Conservation (phyloP, 2,888 invertebrate species). For the Aproaerema taeniolella region DNA sequence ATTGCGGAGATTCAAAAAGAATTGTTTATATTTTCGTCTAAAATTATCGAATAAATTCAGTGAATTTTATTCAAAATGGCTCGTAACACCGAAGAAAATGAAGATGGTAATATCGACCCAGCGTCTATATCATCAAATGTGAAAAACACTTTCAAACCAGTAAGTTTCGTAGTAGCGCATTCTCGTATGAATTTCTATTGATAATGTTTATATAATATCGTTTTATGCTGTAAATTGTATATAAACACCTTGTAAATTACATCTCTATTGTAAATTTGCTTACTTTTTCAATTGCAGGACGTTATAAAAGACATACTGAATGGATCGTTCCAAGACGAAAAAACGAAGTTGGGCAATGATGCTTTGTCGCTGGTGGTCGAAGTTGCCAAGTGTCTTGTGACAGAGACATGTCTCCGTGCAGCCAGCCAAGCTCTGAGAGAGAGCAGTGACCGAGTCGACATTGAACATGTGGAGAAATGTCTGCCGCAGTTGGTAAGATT, state of each 20-base stretch:
- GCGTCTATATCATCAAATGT: constrained; percentile 49
- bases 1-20: too few species aligned
- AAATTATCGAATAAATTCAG: not conserved
- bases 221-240: too few species aligned
- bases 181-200: not conserved
- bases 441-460: constrained; percentile 58
- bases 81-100: constrained; percentile 47
- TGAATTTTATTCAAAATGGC: constrained; percentile 34
- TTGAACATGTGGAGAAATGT: constrained; percentile 75
- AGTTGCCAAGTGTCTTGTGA: constrained; percentile 70
- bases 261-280: not conserved
- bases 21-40: constrained; percentile 7
- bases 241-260: too few species aligned
- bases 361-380: constrained; percentile 70
- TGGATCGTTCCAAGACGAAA: constrained; percentile 70
- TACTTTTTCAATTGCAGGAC: constrained; percentile 48
- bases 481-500: constrained; percentile 72
- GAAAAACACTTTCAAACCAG: constrained; percentile 51
- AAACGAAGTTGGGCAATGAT: constrained; percentile 75
- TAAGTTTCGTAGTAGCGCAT: constrained; percentile 26
- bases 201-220: too few species aligned
- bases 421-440: constrained; percentile 68
- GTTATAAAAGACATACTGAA: constrained; percentile 73
- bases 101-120: constrained; percentile 52
- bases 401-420: constrained; percentile 74